Conservation (phyloP, 1,140 invertebrate genomes). For the Caenorhabditis latens region DNA sequence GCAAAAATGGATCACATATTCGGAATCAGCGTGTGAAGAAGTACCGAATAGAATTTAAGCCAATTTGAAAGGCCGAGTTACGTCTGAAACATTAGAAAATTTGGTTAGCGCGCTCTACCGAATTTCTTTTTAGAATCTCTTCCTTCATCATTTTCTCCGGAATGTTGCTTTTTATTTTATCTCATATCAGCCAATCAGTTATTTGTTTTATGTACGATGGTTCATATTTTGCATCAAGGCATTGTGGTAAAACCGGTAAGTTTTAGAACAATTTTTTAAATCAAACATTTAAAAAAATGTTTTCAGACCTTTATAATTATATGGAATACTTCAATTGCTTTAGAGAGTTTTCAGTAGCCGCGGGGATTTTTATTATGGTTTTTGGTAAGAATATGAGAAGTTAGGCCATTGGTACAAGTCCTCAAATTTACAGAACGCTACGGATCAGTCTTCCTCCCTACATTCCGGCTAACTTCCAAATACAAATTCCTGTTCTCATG, state of each 20-base stretch:
- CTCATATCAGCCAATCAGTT: not conserved
- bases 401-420: too few relatives aligned
- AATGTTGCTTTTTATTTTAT: not conserved
- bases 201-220: constrained; percentile 12
- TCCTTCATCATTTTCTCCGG: not conserved
- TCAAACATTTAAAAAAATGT: too few relatives aligned
- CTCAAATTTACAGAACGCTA: not conserved
- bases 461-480: not conserved
- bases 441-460: not conserved
- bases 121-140: not conserved
- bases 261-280: not conserved
- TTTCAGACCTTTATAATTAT: not conserved
- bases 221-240: not conserved
- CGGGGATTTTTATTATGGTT: not conserved
- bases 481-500: not conserved
- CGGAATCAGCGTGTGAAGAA: too few relatives aligned
- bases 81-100: too few relatives aligned
- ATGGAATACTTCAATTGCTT: not conserved
- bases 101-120: not conserved
- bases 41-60: too few relatives aligned
- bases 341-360: not conserved
- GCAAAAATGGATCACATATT: too few relatives aligned
- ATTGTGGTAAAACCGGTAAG: not conserved
- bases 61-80: too few relatives aligned
- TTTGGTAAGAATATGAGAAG: not conserved